Evolutionary conservation across 2,113 vertebrate species (phyloP).

Genomic region (Chinchilla lanigera): DNA sequence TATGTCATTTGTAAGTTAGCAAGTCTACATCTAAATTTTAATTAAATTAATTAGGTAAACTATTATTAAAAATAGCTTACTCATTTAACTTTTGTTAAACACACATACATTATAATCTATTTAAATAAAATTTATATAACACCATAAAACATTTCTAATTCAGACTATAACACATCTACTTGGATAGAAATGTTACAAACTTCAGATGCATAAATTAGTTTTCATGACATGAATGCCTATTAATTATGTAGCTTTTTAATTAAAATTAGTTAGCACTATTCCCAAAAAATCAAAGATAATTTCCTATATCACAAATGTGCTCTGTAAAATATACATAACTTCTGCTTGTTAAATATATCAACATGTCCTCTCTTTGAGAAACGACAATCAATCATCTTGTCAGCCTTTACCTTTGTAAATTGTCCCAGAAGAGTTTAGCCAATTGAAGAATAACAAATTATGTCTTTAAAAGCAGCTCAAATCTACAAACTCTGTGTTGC

Average conservation of each 20-base stretch:
- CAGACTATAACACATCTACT: neutral
- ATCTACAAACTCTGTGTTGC: neutral
- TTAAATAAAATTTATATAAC: neutral
- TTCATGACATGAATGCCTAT: neutral
- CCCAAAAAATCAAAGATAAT: neutral
- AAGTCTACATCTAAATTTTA: neutral
- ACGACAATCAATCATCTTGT: conserved; percentile 20
- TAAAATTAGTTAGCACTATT: conserved; percentile 20
- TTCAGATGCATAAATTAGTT: neutral
- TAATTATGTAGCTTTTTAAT: conserved; percentile 54
- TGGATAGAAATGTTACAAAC: neutral
- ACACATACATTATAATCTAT: neutral
- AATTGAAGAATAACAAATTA: conserved; percentile 46
- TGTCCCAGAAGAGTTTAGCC: conserved; percentile 17
- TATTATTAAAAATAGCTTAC: neutral
- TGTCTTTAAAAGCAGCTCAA: neutral
- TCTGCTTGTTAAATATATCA: conserved; percentile 7
- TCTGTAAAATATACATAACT: conserved; percentile 26
- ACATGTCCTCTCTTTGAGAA: neutral
- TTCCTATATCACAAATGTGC: neutral
- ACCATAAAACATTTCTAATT: neutral
- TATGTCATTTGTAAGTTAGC: neutral
- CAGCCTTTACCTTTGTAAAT: conserved; percentile 39
- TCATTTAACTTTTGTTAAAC: neutral
- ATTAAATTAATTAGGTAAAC: neutral